Conservation (phyloP, 2,888 invertebrate genomes). For the Pseudeuparius sepicola region DNA sequence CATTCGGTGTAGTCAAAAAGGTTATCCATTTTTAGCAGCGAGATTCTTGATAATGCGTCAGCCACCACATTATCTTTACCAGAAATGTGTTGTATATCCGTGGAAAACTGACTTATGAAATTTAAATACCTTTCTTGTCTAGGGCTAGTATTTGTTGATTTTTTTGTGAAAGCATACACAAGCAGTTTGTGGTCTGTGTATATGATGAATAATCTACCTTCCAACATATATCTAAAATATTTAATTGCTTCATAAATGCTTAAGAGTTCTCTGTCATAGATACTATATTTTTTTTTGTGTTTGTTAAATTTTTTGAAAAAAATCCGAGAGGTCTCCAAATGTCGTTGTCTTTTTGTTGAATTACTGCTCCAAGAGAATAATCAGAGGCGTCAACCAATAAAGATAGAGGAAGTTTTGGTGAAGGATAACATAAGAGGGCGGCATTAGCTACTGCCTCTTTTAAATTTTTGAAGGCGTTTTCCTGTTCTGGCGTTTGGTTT, state of each 20-base stretch:
- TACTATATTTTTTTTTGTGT: conserved; percentile 30
- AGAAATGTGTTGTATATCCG: not conserved
- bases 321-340: conserved; percentile 17
- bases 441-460: conserved; percentile 15
- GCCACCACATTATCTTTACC: conserved; percentile 1
- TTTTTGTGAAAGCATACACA: conserved; percentile 10
- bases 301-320: conserved; percentile 13
- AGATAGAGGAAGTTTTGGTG: conserved; percentile 23
- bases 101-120: conserved; percentile 2
- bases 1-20: too few species aligned
- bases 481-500: conserved; percentile 19
- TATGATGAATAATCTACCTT: conserved; percentile 30
- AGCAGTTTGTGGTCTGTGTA: conserved; percentile 33
- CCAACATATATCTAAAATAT: conserved; percentile 33
- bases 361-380: conserved; percentile 14
- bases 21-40: too few species aligned
- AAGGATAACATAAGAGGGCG: conserved; percentile 16
- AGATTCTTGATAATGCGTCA: not conserved
- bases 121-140: not conserved
- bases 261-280: conserved; percentile 35
- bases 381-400: conserved; percentile 33
- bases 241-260: conserved; percentile 33
- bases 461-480: conserved; percentile 11
- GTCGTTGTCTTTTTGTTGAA: conserved; percentile 12
- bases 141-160: too few species aligned